These are phyloP conservation scores for Drosophila saltans DNA, from an alignment of 1,140 invertebrate species.

Conservation along the genomic window DNA sequence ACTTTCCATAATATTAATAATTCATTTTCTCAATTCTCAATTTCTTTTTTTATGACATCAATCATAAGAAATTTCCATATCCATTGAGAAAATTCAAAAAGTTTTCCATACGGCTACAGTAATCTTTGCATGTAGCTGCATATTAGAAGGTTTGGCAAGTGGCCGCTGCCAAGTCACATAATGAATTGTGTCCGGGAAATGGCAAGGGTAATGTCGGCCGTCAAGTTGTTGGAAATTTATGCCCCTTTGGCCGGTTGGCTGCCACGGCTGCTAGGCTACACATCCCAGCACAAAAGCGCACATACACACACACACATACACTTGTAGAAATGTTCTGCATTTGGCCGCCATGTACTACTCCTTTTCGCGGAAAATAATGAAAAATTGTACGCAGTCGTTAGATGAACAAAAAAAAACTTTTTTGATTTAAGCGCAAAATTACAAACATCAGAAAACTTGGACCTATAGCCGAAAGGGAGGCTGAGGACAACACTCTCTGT, in stretches of 20 bases:
- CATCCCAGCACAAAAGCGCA: conserved; percentile 10
- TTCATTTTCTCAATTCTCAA: not conserved
- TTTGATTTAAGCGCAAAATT: conserved; percentile 69
- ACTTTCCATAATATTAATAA: not conserved
- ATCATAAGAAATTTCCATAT: not conserved
- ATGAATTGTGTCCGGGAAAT: conserved; percentile 63
- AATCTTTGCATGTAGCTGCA: conserved; percentile 44
- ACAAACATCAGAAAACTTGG: conserved; percentile 52
- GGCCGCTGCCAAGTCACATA: conserved; percentile 62
- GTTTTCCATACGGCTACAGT: not conserved
- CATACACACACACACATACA: conserved; percentile 22
- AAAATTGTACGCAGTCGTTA: conserved; percentile 61
- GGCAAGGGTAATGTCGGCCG: conserved; percentile 47
- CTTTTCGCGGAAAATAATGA: conserved; percentile 64
- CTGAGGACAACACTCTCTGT: conserved; percentile 20
- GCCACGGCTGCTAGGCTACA: conserved; percentile 31
- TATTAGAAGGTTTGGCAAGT: conserved; percentile 58
- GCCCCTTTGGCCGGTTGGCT: conserved; percentile 38
- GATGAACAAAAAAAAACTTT: conserved; percentile 43
- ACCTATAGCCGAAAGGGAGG: conserved; percentile 15
- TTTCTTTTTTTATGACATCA: not conserved
- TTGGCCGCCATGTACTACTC: conserved; percentile 33
- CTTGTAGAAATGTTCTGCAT: conserved; percentile 29
- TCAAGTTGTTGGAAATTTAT: conserved; percentile 58
- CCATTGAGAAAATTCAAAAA: not conserved